A percentile compares a stretch with the other conserved stretches of the same genome.
These are phyloP conservation scores for Torymus texanus DNA, from an alignment of 2,888 invertebrate species.

Conservation along the genomic window DNA sequence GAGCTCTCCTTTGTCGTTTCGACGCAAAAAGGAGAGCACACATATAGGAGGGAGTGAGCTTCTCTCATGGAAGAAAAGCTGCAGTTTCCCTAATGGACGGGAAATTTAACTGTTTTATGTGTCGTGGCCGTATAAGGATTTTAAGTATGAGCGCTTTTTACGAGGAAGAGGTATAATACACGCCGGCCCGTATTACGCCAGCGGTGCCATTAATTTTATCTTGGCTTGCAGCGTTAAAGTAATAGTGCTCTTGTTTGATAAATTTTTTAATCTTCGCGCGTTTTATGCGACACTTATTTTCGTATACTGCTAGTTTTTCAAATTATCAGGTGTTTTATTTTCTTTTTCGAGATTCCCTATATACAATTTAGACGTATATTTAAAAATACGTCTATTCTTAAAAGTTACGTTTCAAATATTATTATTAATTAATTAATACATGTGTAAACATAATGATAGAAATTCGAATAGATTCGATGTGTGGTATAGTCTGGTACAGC, in stretches of 20 bases:
- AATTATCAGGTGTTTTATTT: no score
- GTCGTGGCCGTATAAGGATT: conserved; percentile 38
- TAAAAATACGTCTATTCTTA: no score
- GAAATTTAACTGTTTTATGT: conserved; percentile 51
- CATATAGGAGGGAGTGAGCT: neutral
- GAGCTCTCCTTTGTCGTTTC: conserved; percentile 16
- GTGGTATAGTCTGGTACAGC: no score
- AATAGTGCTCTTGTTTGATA: conserved; percentile 13
- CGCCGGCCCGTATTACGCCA: neutral
- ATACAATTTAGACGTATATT: no score
- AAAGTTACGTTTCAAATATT: no score
- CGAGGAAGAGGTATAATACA: conserved; percentile 4
- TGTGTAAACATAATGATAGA: no score
- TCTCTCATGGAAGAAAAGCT: conserved; percentile 39
- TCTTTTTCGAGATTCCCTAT: no score
- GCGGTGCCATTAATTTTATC: conserved; percentile 43
- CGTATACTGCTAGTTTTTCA: no score
- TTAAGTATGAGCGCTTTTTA: conserved; percentile 34
- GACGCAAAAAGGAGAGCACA: neutral
- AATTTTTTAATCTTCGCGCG: no score
- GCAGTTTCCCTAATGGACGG: conserved; percentile 51
- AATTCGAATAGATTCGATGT: no score
- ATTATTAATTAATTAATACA: no score
- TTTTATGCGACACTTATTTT: no score
- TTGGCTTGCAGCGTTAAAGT: conserved; percentile 5